Base-by-base conservation (phyloP, 2,888 invertebrate genomes). In the Polydrusus tereticollis region DNA sequence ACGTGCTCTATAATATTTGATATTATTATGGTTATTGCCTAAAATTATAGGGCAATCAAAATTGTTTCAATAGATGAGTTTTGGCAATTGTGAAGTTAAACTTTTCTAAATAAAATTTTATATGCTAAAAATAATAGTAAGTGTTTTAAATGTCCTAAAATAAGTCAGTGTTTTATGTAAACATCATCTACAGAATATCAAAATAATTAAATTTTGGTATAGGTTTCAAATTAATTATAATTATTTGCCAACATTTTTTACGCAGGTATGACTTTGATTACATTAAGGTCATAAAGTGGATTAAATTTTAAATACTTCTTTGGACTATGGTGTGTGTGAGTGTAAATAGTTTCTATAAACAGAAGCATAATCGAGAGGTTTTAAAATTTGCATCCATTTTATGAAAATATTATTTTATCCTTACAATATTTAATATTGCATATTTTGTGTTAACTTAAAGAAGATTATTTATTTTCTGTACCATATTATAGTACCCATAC, bases 101-200 rank as follows among this genome's bases (percentile, higher is more conserved):
- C 23, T n/a, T 47, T 55, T 55, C 52, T 29, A 55, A 33, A 18
- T 18, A 29, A 55, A 23, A 55, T 18, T 18, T 55, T 26, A 26
- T 26, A 47, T 29, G 6, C 16, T 52, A 10, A 18, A 47, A 63
- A 36, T 47, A 29, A 18, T 29, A 18, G 18, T 55, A 55, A 43
- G 55, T 69, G 69, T 69, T 57, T 63, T 69, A 38, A 69, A 63
- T 69, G 69, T 69, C 43, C 43, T 62, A 55, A 52, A 55, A 43
- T 69, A 69, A 69, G 69, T 69, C 63, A 62, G 57, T 69, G 69
- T 69, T 69, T 43, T 55, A 63, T 69, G 69, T 69, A 69, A 63
- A 69, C 21, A 38, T 52, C 14, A 55, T 21, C 41, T 29, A 29
- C 52, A 55, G 29, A 55, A 29, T 16, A 55, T 55, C 29, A 55